phyloP scores from a whole-genome alignment of 2,888 invertebrate genomes.

The Oligia latruncula region DNA sequence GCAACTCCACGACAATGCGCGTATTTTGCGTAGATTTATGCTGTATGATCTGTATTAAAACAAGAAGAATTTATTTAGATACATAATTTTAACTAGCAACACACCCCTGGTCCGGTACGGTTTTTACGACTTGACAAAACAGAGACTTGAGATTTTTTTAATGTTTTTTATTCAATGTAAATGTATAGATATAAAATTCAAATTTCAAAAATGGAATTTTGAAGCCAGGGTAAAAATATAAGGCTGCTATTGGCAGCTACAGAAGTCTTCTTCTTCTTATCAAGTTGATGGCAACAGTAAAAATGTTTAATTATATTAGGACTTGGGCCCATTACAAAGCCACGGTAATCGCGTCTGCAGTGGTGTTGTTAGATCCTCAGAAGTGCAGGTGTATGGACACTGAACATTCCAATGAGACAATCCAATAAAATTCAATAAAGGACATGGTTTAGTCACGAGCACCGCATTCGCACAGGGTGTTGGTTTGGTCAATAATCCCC shows the following conservation, averaged over 20 bases:
- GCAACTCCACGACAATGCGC: too few relatives aligned
- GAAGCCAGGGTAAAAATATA: background rate
- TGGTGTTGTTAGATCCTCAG: background rate
- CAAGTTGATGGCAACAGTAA: background rate
- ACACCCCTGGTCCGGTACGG: too few relatives aligned
- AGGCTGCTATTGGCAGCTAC: background rate
- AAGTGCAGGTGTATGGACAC: background rate
- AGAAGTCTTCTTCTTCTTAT: background rate
- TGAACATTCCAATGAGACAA: too few relatives aligned
- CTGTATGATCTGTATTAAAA: background rate
- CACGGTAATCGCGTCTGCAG: background rate
- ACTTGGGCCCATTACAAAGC: too few relatives aligned
- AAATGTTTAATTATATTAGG: background rate
- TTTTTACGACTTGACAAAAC: background rate
- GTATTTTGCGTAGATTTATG: too few relatives aligned
- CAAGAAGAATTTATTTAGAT: too few relatives aligned
- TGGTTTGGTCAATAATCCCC: background rate
- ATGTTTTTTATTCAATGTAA: too few relatives aligned
- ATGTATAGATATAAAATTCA: too few relatives aligned
- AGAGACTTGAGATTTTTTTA: background rate
- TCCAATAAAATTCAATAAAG: too few relatives aligned
- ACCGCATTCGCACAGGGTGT: background rate
- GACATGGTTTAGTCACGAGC: background rate
- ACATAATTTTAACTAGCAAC: too few relatives aligned
- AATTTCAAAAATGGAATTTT: background rate